Base-by-base conservation (phyloP, 2,797 vertebrate species). In the Pogonophryne albipinna region DNA sequence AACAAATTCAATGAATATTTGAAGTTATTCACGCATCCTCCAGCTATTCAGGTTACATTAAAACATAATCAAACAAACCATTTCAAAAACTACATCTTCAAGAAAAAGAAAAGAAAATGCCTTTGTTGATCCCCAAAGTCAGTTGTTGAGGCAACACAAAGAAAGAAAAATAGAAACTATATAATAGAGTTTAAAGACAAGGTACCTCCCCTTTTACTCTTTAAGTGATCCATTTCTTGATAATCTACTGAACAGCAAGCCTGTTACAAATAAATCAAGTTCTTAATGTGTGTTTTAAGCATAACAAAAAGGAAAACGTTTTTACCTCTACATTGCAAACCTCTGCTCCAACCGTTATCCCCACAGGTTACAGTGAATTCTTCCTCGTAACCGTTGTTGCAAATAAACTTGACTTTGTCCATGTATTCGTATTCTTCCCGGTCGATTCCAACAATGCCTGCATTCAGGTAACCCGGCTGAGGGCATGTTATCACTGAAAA, bases 1-100 rank as follows among this genome's bases (percentile, higher is more conserved):
- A 79, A 67, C 12, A 65, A 64, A 53, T 45, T 7, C 0, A 66
- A n/a, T 7, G 3, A n/a, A 55, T 57, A 55, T 10, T 64, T 50
- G 41, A 27, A 52, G 2, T 15, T 9, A 16, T 58, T 56, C 2
- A 45, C 44, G 58, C 5, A 16, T 0, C 12, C 9, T 58, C n/a
- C 67, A 44, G 6, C 15, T 59, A 6, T 23, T 69, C 6, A 13
- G 3, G 1, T 20, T 10, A 23, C 20, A 66, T 27, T 44, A 0
- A 44, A 27, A 20, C 20, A 3, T 10, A 50, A 10, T 42, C 0
- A 42, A 52, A 42, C 16, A 47, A 50, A n/a, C 3, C 0, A 19
- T 38, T 34, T 31, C 1, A 49, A 3, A 19, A 27, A 46, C 11
- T 14, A 45, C 9, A 0, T 53, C 14, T 42, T 1, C 7, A 53